Conservation (phyloP, 2,797 vertebrate species). For the Anolis apletophallus region DNA sequence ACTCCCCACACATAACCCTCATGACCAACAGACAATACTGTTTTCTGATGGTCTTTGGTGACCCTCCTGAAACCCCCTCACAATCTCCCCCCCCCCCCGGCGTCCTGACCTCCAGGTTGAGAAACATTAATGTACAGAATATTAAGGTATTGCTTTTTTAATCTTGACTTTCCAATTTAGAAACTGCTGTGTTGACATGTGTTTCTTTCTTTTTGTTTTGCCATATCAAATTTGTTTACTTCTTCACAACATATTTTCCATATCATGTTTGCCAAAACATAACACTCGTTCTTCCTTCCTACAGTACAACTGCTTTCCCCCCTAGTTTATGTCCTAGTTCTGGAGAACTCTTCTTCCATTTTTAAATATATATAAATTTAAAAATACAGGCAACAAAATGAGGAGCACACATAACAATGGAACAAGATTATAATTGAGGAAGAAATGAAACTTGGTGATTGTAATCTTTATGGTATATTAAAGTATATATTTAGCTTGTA, state of each 20-base stretch:
- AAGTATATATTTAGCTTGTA: neutral
- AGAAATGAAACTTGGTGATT: neutral
- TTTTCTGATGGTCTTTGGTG: too few relatives aligned
- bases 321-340: neutral
- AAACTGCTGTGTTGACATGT: neutral
- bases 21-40: too few relatives aligned
- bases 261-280: neutral
- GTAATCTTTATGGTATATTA: neutral
- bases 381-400: neutral
- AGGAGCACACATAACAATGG: neutral
- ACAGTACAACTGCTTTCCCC: too few relatives aligned
- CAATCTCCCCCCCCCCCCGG: too few relatives aligned
- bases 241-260: constrained; percentile 17
- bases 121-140: too few relatives aligned
- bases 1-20: too few relatives aligned
- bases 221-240: neutral
- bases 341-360: neutral
- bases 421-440: neutral
- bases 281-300: neutral
- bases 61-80: too few relatives aligned
- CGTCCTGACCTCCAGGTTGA: too few relatives aligned
- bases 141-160: neutral
- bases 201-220: neutral
- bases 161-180: constrained; percentile 3
- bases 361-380: neutral